Base-by-base conservation (phyloP, 2,888 invertebrate genomes). In the Xylophagus ater region DNA sequence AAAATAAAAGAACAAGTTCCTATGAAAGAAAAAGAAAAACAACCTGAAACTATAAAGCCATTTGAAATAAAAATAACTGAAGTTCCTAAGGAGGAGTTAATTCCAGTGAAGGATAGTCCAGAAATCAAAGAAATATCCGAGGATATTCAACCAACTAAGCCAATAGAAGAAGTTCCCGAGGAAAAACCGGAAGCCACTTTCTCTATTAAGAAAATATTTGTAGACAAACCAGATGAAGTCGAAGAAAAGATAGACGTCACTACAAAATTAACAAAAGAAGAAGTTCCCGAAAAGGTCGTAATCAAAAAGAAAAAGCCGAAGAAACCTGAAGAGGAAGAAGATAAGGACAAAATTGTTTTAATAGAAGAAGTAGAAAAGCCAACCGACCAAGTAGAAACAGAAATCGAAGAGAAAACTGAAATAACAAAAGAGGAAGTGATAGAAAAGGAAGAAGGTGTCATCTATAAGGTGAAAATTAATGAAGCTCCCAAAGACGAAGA, bases 351-450 rank as follows among this genome's bases (percentile, higher is more conserved):
- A 39, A 46, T 45, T 2, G 49, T 60, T 45, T 49, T 57, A 34
- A 29, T 40, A 40, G 40, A 47, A 31, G 44, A 43, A 37, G 23
- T 42, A 4, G 44, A 48, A 41, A 37, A 19, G 19, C 43, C 8
- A 48, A 6, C 58, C 58, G 23, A 61, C 57, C 34, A 65, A 65
- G 43, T 47, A 60, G 12, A 59, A 57, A 13, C 34, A 9, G 23
- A 42, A 5, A 26, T 28, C 6, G 29, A 24, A n/a, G 34, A 34
- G 25, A 31, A 21, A 34, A 14, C 51, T 1, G 50, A 47, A 37
- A 53, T 57, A 40, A 51, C 54, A 14, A 56, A 60, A 42, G 52
- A 55, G 28, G 4, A 56, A 58, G 47, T 53, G 19, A 51, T 58
- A 38, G 45, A 49, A 29, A 50, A 52, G 20, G 50, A 55, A 4